Conservation (phyloP, 1,140 invertebrate genomes). For the Drosophila elegans region DNA sequence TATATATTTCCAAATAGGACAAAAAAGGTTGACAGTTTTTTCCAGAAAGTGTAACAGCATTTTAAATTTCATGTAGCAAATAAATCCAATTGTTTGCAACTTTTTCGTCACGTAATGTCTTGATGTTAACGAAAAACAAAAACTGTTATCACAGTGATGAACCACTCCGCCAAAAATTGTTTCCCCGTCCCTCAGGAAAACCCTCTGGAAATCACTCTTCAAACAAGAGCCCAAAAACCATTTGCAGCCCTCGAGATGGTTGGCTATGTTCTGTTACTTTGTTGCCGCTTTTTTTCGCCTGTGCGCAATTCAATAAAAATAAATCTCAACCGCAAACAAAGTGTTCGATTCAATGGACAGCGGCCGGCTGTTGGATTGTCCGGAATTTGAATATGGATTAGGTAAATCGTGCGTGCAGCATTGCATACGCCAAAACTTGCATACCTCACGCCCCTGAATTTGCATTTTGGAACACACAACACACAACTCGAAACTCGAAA, state of each 20-base stretch:
- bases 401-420: constrained; percentile 70
- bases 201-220: constrained; percentile 1
- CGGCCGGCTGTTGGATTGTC: constrained; percentile 31
- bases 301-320: constrained; percentile 74
- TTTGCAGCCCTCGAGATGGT: constrained; percentile 28
- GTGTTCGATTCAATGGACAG: constrained; percentile 57
- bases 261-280: constrained; percentile 23
- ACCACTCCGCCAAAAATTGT: not conserved
- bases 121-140: not conserved
- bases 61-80: too few species aligned
- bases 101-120: too few species aligned
- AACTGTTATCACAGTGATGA: not conserved
- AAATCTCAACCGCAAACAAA: constrained; percentile 78
- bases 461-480: not conserved
- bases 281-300: constrained; percentile 20
- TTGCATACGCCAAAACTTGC: constrained; percentile 22
- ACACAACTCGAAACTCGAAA: not conserved
- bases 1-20: too few species aligned
- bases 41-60: too few species aligned
- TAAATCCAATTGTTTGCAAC: too few species aligned
- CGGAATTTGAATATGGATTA: constrained; percentile 81
- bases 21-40: too few species aligned
- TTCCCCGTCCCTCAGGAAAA: not conserved
- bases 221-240: constrained; percentile 19
- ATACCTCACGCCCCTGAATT: constrained; percentile 50